Conservation (phyloP, 2,888 invertebrate genomes). For the Apodemia duryi region DNA sequence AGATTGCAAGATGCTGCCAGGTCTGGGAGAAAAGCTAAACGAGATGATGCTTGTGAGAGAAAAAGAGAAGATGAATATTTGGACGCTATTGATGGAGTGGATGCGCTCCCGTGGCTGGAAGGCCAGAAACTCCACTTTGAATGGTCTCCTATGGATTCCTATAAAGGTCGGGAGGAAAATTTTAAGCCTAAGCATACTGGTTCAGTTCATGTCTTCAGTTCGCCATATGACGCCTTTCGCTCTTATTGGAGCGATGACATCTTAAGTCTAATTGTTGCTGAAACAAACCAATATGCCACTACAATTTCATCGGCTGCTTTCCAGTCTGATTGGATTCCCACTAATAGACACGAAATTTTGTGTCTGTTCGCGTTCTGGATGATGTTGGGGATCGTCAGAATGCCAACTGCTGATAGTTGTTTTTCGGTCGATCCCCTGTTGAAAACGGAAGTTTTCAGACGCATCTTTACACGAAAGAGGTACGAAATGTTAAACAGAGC, state of each 20-base stretch:
- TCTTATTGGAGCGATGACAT: conserved; percentile 8
- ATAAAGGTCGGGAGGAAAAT: too few species aligned
- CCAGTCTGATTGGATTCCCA: conserved; percentile 9
- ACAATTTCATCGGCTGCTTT: conserved; percentile 10
- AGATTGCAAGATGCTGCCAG: too few species aligned
- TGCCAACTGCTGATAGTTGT: conserved; percentile 24
- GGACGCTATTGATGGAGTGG: too few species aligned
- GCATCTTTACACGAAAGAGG: conserved; percentile 18
- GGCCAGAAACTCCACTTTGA: too few species aligned
- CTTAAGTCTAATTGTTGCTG: conserved; percentile 19
- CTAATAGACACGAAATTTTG: conserved; percentile 18
- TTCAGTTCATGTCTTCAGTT: too few species aligned
- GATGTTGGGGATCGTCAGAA: background rate
- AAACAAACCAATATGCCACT: conserved; percentile 24
- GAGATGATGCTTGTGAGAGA: too few species aligned
- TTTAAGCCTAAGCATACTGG: too few species aligned
- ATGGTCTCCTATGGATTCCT: too few species aligned
- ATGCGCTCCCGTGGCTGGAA: too few species aligned
- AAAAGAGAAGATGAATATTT: too few species aligned
- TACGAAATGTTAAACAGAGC: conserved; percentile 22
- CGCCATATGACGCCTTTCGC: conserved; percentile 24
- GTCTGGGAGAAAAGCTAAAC: too few species aligned
- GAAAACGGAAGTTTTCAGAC: conserved; percentile 21
- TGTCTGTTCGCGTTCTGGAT: conserved; percentile 22
- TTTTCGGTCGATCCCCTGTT: conserved; percentile 22